Conservation (phyloP, 2,888 invertebrate genomes). For the Mesorhabditis spiculigera region DNA sequence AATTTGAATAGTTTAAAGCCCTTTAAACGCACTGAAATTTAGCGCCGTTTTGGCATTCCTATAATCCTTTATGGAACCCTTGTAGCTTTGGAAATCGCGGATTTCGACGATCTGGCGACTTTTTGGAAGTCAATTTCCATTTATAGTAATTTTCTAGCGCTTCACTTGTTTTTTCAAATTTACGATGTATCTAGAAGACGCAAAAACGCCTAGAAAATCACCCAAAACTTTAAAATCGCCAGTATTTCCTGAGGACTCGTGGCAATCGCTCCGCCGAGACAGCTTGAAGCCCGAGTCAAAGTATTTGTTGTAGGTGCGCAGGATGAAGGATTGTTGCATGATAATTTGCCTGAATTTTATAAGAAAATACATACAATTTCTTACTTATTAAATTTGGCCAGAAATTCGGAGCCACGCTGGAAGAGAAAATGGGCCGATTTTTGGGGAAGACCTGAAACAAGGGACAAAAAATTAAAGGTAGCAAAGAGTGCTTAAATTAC, state of each 20-base stretch:
- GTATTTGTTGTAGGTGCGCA: conserved; percentile 34
- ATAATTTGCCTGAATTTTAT: conserved; percentile 20
- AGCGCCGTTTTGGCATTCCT: too few species aligned
- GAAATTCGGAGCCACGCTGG: background rate
- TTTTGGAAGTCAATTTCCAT: too few species aligned
- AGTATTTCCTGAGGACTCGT: background rate
- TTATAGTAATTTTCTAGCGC: too few species aligned
- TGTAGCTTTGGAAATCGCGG: too few species aligned
- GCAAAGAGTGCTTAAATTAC: background rate
- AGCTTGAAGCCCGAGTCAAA: conserved; percentile 29
- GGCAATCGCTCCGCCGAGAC: conserved; percentile 26
- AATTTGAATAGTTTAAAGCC: background rate
- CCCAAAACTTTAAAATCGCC: background rate
- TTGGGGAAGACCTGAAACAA: background rate
- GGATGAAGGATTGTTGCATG: conserved; percentile 29
- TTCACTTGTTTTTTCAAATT: too few species aligned
- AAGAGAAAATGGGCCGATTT: conserved; percentile 2
- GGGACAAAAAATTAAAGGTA: background rate
- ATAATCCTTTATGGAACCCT: too few species aligned
- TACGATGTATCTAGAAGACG: too few species aligned
- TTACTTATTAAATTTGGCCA: background rate
- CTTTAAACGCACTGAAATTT: too few species aligned
- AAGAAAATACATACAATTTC: background rate
- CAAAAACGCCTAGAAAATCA: background rate
- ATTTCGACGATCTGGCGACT: too few species aligned